Percentiles rank a stretch among this genome's conserved stretches.
phyloP scores from a whole-genome alignment of 2,113 vertebrate genomes.

The Apteryx owenii region DNA sequence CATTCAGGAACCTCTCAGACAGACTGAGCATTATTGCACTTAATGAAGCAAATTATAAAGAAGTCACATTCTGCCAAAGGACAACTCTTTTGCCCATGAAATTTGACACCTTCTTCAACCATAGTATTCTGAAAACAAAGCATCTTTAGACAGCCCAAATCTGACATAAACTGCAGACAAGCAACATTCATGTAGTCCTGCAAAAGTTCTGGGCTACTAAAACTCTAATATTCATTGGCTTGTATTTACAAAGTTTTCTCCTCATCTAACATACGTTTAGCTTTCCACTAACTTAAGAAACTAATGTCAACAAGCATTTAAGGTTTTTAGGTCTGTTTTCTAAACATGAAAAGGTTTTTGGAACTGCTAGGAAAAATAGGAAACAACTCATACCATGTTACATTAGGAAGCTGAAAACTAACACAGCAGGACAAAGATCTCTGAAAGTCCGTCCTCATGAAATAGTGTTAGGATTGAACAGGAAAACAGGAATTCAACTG shows the following conservation, averaged over 20 bases:
- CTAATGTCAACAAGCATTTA: background rate
- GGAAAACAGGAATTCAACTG: background rate
- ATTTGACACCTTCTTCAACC: background rate
- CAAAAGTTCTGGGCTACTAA: background rate
- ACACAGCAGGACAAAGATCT: background rate
- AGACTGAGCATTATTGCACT: background rate
- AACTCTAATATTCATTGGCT: fast-evolving
- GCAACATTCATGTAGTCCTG: background rate
- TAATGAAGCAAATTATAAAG: background rate
- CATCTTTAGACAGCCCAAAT: background rate
- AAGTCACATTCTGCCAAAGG: background rate
- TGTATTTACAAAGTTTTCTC: background rate
- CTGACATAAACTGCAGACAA: too few relatives aligned
- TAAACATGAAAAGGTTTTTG: background rate
- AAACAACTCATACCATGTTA: background rate
- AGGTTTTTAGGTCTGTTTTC: background rate
- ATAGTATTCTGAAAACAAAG: background rate
- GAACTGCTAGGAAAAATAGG: background rate
- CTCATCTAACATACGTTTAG: background rate
- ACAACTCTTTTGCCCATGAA: background rate
- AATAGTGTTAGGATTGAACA: background rate
- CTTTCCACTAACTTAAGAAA: background rate
- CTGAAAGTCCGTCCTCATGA: background rate
- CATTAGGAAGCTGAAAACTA: background rate
- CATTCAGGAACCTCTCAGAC: background rate